These are phyloP conservation scores for Parambassis ranga DNA, from an alignment of 2,797 vertebrate species.

Conservation along the genomic window DNA sequence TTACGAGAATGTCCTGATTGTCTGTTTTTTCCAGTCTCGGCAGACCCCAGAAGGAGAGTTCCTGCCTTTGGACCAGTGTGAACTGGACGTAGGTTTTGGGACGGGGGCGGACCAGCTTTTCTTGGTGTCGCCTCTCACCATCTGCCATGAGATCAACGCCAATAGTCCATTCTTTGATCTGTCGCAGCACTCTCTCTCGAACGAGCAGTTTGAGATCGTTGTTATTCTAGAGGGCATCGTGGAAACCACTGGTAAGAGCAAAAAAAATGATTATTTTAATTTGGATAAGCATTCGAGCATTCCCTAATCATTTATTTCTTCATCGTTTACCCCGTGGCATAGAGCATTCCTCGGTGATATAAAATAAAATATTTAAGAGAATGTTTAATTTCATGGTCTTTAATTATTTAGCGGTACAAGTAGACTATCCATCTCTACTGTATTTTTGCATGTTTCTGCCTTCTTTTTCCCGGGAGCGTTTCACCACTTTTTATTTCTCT, in stretches of 20 bases:
- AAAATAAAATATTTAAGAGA: slow-evolving; percentile 47
- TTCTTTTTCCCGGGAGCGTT: slow-evolving; percentile 18
- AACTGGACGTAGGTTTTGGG: slow-evolving; percentile 91
- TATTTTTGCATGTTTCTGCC: slow-evolving; percentile 11
- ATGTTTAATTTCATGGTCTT: slow-evolving; percentile 61
- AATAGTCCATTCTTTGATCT: slow-evolving; percentile 90
- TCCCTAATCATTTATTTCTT: slow-evolving; percentile 15
- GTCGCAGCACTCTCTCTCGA: slow-evolving; percentile 87
- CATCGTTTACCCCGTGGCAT: slow-evolving; percentile 7
- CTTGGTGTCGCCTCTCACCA: slow-evolving; percentile 90
- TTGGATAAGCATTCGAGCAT: slow-evolving; percentile 2
- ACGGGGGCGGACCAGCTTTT: slow-evolving; percentile 92
- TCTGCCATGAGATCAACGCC: slow-evolving; percentile 90
- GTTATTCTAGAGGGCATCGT: slow-evolving; percentile 93
- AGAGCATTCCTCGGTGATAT: slow-evolving; percentile 19
- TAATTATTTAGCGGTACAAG: slow-evolving; percentile 60
- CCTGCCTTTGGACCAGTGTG: slow-evolving; percentile 89
- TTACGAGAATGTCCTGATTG: not conserved
- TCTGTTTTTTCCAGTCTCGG: slow-evolving; percentile 80
- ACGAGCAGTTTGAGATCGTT: slow-evolving; percentile 91
- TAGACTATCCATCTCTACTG: slow-evolving; percentile 13
- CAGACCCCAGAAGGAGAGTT: slow-evolving; percentile 93
- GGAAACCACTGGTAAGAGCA: slow-evolving; percentile 86
- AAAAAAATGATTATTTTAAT: not conserved
- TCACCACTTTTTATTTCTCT: slow-evolving; percentile 11